Conservation (phyloP, 2,113 vertebrate genomes). For the Halichoerus grypus region DNA sequence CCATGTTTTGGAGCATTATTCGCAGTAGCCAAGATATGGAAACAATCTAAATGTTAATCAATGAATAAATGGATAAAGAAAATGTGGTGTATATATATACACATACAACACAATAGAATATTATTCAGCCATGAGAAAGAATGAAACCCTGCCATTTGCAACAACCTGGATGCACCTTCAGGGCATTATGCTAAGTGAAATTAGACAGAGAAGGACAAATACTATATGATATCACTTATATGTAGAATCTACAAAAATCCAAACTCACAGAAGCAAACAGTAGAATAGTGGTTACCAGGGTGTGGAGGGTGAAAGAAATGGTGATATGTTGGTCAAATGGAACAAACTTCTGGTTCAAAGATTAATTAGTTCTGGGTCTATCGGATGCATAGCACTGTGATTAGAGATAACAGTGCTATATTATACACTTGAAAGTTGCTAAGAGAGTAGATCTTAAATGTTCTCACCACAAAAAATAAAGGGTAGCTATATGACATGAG, state of each 20-base stretch:
- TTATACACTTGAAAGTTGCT: neutral
- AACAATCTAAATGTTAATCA: neutral
- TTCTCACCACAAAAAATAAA: neutral
- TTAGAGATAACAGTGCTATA: neutral
- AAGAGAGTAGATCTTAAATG: neutral
- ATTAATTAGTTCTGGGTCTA: neutral
- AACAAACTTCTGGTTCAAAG: neutral
- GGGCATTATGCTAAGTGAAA: neutral
- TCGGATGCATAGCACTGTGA: neutral
- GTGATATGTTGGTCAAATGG: neutral
- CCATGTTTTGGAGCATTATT: neutral
- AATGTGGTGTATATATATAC: neutral
- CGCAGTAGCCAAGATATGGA: neutral
- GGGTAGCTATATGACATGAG: neutral
- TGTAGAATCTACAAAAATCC: neutral
- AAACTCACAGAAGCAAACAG: neutral
- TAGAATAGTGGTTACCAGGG: neutral
- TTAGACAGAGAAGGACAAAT: neutral
- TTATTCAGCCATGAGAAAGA: neutral
- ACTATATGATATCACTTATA: neutral
- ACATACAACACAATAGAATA: neutral
- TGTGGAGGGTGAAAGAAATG: neutral
- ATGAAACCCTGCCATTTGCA: neutral
- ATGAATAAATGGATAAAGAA: neutral
- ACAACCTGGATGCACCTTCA: neutral